phyloP scores from a whole-genome alignment of 2,797 vertebrate genomes.

The Mormyrus proboscirostris region DNA sequence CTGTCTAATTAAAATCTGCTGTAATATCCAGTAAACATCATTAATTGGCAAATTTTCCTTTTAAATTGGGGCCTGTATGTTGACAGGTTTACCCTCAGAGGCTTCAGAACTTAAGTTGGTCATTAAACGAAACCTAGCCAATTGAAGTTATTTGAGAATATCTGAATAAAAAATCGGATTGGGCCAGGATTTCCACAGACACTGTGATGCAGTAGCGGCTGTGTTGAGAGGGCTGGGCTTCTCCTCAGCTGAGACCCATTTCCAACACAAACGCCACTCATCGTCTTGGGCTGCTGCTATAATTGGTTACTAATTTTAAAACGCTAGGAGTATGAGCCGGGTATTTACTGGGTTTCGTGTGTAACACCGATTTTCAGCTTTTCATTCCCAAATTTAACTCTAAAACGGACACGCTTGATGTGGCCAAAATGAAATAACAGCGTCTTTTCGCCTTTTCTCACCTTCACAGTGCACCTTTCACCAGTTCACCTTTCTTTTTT shows the following conservation, averaged over 20 bases:
- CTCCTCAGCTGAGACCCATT: constrained; percentile 67
- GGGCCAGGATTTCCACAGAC: constrained; percentile 31
- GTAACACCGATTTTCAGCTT: not conserved
- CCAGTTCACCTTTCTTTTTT: not conserved
- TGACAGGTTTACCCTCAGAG: not conserved
- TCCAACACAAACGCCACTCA: constrained; percentile 52
- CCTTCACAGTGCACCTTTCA: constrained; percentile 9
- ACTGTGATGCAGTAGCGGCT: not conserved
- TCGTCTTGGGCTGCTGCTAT: constrained; percentile 23
- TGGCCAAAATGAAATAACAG: constrained; percentile 37
- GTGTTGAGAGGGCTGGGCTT: not conserved
- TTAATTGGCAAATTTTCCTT: not conserved
- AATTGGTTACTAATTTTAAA: not conserved
- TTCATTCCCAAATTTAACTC: not conserved
- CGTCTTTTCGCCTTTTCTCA: constrained; percentile 18
- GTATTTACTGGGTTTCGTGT: not conserved
- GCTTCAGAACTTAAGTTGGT: not conserved
- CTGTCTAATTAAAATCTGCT: not conserved
- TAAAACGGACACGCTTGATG: constrained; percentile 57
- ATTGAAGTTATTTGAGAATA: not conserved
- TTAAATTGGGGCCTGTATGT: not conserved
- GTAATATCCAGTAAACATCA: not conserved
- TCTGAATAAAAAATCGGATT: constrained; percentile 30
- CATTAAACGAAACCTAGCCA: not conserved
- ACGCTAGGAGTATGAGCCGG: not conserved